Evolutionary conservation across 2,113 vertebrate species (phyloP).

Genomic region (Hipposideros armiger): DNA sequence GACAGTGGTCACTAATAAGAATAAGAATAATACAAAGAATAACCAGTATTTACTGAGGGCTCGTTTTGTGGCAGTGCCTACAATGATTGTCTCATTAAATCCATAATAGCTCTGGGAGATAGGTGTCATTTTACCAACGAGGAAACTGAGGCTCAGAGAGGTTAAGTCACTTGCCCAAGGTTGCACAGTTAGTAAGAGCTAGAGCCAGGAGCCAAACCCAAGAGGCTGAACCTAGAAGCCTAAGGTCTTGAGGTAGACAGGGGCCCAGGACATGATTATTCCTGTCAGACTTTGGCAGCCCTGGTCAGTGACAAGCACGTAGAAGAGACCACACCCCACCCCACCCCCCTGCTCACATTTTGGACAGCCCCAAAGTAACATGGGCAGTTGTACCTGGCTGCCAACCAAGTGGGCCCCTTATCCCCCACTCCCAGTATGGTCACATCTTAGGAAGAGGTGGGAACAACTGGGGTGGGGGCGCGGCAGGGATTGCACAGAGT

Average conservation of each 20-base stretch:
- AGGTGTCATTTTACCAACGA: not conserved
- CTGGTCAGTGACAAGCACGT: not conserved
- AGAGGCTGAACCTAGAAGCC: not conserved
- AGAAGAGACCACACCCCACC: not conserved
- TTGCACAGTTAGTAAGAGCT: not conserved
- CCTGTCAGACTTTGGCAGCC: not conserved
- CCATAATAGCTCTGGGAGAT: not conserved
- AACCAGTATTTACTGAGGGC: not conserved
- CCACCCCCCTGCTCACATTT: not conserved
- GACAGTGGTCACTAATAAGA: not conserved
- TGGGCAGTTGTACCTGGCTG: not conserved
- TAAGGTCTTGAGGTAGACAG: not conserved
- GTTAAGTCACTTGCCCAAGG: not conserved
- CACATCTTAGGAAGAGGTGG: not conserved
- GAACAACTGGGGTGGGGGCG: not conserved
- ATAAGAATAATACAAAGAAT: not conserved
- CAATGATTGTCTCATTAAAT: not conserved
- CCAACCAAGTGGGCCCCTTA: not conserved
- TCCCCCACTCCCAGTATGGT: accelerated
- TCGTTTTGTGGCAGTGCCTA: not conserved
- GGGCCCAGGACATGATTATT: accelerated
- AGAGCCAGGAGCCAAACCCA: not conserved
- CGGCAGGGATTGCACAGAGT: not conserved
- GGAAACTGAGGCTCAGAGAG: slow-evolving; percentile 39
- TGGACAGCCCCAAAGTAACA: not conserved